These are phyloP conservation scores for Dreissena rostriformis DNA, from an alignment of 1,140 invertebrate genomes.

Conservation along the genomic window DNA sequence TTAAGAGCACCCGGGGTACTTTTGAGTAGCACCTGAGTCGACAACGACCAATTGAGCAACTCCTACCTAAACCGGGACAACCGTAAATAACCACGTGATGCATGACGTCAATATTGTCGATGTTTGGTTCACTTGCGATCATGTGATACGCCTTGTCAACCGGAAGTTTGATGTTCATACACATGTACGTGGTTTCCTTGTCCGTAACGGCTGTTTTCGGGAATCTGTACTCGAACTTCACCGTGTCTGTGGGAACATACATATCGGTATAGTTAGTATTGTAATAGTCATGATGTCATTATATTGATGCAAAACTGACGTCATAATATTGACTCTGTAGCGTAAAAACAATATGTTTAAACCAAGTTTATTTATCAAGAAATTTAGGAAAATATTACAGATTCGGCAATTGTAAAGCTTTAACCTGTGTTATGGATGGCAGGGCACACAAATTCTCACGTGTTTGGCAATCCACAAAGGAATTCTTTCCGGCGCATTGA, in stretches of 20 bases:
- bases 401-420: too few species aligned
- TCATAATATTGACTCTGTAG: too few species aligned
- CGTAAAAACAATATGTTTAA: too few species aligned
- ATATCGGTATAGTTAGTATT: background rate
- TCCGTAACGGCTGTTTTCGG: background rate
- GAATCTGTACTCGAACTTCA: background rate
- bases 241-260: background rate
- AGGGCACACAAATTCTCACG: background rate
- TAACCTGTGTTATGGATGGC: slow-evolving; percentile 27
- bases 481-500: slow-evolving; percentile 30
- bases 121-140: slow-evolving; percentile 60
- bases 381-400: too few species aligned
- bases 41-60: too few species aligned
- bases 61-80: slow-evolving; percentile 46
- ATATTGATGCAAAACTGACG: too few species aligned
- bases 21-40: too few species aligned
- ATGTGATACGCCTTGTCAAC: slow-evolving; percentile 57
- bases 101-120: slow-evolving; percentile 63
- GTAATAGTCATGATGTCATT: too few species aligned
- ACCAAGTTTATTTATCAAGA: too few species aligned
- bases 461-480: slow-evolving; percentile 26
- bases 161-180: slow-evolving; percentile 54
- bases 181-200: slow-evolving; percentile 60
- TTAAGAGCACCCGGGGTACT: too few species aligned
- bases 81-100: slow-evolving; percentile 68